Percentiles rank a stretch among this genome's conserved stretches.
These are phyloP conservation scores for Drymodes brunneopygia DNA, from an alignment of 2,113 vertebrate genomes.

Conservation along the genomic window DNA sequence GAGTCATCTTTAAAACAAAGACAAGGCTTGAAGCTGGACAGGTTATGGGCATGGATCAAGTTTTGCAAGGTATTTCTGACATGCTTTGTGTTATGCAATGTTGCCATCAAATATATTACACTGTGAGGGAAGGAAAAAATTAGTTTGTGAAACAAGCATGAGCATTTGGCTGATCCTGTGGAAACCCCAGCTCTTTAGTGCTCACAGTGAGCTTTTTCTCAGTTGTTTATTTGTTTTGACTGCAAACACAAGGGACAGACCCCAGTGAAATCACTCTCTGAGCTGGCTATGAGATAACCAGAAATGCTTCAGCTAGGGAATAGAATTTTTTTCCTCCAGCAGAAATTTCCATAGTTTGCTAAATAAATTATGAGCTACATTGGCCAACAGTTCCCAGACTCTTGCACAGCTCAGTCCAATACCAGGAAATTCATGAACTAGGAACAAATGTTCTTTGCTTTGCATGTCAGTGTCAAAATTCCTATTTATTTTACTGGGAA, in stretches of 20 bases:
- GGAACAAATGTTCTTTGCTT: not conserved
- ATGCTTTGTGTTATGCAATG: not conserved
- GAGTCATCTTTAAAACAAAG: not conserved
- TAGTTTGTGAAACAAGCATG: not conserved
- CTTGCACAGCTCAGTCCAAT: not conserved
- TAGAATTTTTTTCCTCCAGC: not conserved
- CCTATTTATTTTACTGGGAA: not conserved
- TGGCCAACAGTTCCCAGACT: not conserved
- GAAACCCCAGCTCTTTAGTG: not conserved
- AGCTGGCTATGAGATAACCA: not conserved
- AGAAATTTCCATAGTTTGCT: not conserved
- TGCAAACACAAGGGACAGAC: fast-evolving
- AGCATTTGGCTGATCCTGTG: not conserved
- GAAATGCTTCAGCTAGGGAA: not conserved
- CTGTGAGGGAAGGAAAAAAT: not conserved
- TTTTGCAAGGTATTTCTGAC: not conserved
- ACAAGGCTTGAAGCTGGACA: not conserved
- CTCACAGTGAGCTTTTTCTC: not conserved
- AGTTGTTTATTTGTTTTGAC: not conserved
- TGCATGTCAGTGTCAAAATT: not conserved
- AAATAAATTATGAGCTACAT: not conserved
- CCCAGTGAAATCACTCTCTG: not conserved
- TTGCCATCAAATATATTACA: not conserved
- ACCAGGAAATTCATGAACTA: not conserved
- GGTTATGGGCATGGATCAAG: not conserved